A percentile compares a stretch with the other conserved stretches of the same genome.
These are phyloP conservation scores for Saccostrea echinata DNA, from an alignment of 1,140 invertebrate genomes.

Conservation along the genomic window DNA sequence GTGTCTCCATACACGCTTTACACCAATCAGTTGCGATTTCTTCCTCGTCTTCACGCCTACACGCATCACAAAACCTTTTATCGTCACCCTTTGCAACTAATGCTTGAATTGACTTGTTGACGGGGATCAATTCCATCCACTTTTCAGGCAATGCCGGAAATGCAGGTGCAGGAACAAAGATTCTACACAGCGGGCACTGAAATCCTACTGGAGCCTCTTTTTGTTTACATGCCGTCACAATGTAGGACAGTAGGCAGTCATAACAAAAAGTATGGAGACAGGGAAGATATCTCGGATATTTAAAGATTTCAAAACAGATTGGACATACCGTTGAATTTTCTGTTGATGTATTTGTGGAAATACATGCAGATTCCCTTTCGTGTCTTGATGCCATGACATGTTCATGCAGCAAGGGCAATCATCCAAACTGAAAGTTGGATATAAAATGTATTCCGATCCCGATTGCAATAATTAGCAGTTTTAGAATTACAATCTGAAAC, in stretches of 20 bases:
- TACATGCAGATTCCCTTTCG: too few relatives aligned
- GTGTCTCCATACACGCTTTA: not conserved
- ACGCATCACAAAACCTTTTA: not conserved
- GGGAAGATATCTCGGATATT: not conserved
- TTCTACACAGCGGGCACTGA: slow-evolving; percentile 3
- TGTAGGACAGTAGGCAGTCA: not conserved
- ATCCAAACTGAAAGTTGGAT: too few relatives aligned
- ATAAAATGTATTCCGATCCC: too few relatives aligned
- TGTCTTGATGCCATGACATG: too few relatives aligned
- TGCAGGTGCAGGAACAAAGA: slow-evolving; percentile 2
- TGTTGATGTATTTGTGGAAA: too few relatives aligned
- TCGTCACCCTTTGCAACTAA: not conserved
- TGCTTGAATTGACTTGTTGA: not conserved
- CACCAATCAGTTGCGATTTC: not conserved
- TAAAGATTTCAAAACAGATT: slow-evolving; percentile 27
- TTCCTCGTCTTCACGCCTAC: not conserved
- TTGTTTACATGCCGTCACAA: not conserved
- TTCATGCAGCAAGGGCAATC: too few relatives aligned
- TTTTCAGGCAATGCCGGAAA: not conserved
- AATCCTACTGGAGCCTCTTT: not conserved
- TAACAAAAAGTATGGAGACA: slow-evolving; percentile 30
- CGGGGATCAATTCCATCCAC: not conserved
- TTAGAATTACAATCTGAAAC: too few relatives aligned
- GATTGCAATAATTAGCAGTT: too few relatives aligned
- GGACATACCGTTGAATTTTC: not conserved